Evolutionary conservation across 1,140 invertebrate genomes (phyloP), one percentile per base, ranked within the genome.

Genomic region (Glossosoma conforme): DNA sequence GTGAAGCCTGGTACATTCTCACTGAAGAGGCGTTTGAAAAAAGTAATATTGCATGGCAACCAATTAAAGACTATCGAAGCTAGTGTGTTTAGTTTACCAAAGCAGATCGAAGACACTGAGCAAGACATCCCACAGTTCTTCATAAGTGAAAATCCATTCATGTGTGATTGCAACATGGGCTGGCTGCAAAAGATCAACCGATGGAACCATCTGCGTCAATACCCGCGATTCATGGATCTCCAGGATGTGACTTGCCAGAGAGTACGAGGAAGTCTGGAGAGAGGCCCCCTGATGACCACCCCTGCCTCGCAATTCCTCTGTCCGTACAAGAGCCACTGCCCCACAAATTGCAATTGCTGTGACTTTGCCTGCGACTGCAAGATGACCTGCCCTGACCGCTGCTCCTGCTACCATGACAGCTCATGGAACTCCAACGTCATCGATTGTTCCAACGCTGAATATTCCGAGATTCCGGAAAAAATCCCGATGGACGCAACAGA

Each of bases 401-500:
- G 90, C 67, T 86, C 85, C 14, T 93, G 90, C 63, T 93, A 88
- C 65, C 88, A 91, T 69, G 89, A 92, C 63, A 86, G 89, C 62
- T 87, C 87, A 25, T 93, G 90, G 90, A 82, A 84, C 33, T 85
- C 87, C 1, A 93, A 93, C 68, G 86, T 93, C 21, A 89, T 92
- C 21, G 89, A 92, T 64, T 93, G 90, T 63, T 86, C 86, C 8
- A 82, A 79, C 54, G 80, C 82, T 13, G 81, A 79, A n/a, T 87
- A 89, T 64, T 81, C 77, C 17, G 75, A 75, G 49, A 74, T 91
- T 30, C 89, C 89, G 0, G 81, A 81, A 54, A 81, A 85, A 59
- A 84, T 93, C 53, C 90, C 90, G 0, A 93, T 93, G 89, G 89
- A 93, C 65, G 87, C 88, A 3, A 92, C 89, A 4, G 87, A 91